Base-by-base conservation (phyloP, 64 coral and sea anemone genomes). In the Pachyseris speciosa region DNA sequence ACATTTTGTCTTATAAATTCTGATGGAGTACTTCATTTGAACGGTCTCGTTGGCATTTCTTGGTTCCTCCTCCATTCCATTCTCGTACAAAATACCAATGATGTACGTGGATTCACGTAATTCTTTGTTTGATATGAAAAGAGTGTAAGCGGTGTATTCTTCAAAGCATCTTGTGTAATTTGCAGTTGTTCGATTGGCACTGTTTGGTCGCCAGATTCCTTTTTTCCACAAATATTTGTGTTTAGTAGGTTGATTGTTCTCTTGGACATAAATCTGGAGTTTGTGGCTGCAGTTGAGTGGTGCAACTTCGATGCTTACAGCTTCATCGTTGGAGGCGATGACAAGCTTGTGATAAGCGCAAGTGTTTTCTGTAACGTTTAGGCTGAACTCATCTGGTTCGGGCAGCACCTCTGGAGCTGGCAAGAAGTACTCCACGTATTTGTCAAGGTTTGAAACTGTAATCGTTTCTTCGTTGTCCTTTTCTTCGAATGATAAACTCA, bases 1-100 rank as follows among this genome's bases (percentile, higher is more conserved):
- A 43, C 93, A 95, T 78, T 95, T 95, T 10, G 93, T 86, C 37
- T 72, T 64, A 17, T 79, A 95, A 34, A 67, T 68, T 69, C 88
- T 86, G 2, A 95, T 84, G 0, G 63, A 47, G 42, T 95, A 95
- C 12, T 80, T 50, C 48, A 91, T 61, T 17, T 41, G 25, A 36
- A 44, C 64, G 20, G 78, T 84, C 20, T 47, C 78, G 12, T 72
- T 91, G 7, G 64, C 13, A 55, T 60, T 83, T 11, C 13, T 30
- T 22, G 13, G 43, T 19, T 65, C 48, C 34, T 78, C 69, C 28
- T 89, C 66, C 10, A 16, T 20, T 17, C 51, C 65, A 25, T n/a
- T 28, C 17, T 48, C 16, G 22, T 80, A 72, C 27, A 36, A 53
- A 12, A 94, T 37, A 50, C 92, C 92, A 36, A 94, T 41, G 22